phyloP scores from a whole-genome alignment of 2,888 invertebrate species.

The Clistopyga incitator region DNA sequence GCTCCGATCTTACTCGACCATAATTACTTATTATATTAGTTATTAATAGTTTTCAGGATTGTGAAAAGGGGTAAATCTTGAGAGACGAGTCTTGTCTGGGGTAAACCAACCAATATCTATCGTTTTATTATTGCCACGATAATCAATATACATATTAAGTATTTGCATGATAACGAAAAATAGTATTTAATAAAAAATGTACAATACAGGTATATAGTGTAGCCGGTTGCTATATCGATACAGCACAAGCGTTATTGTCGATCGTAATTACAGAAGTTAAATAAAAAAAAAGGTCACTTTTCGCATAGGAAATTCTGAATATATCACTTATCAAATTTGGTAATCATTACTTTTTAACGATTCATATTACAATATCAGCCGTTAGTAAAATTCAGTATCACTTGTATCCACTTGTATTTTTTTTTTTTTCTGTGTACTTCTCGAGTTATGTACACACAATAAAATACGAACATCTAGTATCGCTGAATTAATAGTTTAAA shows the following conservation, averaged over 20 bases:
- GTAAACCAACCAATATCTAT: conserved; percentile 60
- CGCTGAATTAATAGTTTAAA: conserved; percentile 39
- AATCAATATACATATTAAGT: conserved; percentile 60
- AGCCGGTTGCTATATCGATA: conserved; percentile 45
- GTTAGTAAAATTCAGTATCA: conserved; percentile 64
- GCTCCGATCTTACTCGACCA: too few species aligned
- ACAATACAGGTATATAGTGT: conserved; percentile 56
- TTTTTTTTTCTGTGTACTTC: conserved; percentile 21
- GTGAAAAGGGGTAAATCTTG: too few species aligned
- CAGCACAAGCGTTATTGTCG: conserved; percentile 43
- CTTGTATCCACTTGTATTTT: conserved; percentile 58
- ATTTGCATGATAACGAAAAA: conserved; percentile 59
- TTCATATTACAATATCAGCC: conserved; percentile 23
- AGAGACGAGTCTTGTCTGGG: background rate
- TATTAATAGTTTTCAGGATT: too few species aligned
- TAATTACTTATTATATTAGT: too few species aligned
- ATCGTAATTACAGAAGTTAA: conserved; percentile 44
- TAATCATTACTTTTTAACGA: conserved; percentile 22
- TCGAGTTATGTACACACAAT: conserved; percentile 35
- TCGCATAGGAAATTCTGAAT: conserved; percentile 34
- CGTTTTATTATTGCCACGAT: conserved; percentile 61
- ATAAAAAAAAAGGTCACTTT: conserved; percentile 25
- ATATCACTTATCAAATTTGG: conserved; percentile 58
- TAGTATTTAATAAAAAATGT: conserved; percentile 50
- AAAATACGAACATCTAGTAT: conserved; percentile 39